Evolutionary conservation across 2,797 vertebrate species (phyloP).

Genomic region (Hypotaenidia philippensis): DNA sequence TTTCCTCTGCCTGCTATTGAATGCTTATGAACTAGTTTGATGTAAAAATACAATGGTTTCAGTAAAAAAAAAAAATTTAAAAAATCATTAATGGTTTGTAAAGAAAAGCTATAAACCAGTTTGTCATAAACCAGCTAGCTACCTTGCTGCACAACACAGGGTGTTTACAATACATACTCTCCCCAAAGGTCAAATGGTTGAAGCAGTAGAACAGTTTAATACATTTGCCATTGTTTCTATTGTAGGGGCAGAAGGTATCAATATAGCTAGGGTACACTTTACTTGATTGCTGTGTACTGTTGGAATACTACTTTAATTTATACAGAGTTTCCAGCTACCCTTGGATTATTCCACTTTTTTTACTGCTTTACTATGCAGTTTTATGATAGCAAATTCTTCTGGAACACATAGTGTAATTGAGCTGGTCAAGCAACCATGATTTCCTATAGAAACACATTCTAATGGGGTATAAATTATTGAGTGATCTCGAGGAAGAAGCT

Average conservation of each 20-base stretch:
- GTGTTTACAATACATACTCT: background rate
- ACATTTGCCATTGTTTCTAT: background rate
- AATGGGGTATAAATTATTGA: background rate
- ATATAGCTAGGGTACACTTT: background rate
- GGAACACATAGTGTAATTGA: background rate
- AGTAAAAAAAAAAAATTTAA: background rate
- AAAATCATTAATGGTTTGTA: background rate
- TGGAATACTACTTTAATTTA: background rate
- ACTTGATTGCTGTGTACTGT: background rate
- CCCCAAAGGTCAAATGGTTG: background rate
- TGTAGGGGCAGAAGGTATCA: background rate
- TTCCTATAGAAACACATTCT: conserved; percentile 22
- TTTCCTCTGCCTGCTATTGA: background rate
- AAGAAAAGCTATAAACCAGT: background rate
- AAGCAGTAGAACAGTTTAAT: background rate
- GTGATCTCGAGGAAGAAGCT: background rate
- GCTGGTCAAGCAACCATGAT: conserved; percentile 16
- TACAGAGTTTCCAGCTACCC: background rate
- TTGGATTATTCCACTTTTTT: background rate
- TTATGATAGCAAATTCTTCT: conserved; percentile 27
- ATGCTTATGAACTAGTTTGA: background rate
- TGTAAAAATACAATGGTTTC: background rate
- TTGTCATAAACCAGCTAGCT: background rate
- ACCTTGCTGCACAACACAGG: background rate
- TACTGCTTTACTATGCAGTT: background rate